Base-by-base conservation (phyloP, 2,888 invertebrate genomes). In the Andrena fulva region DNA sequence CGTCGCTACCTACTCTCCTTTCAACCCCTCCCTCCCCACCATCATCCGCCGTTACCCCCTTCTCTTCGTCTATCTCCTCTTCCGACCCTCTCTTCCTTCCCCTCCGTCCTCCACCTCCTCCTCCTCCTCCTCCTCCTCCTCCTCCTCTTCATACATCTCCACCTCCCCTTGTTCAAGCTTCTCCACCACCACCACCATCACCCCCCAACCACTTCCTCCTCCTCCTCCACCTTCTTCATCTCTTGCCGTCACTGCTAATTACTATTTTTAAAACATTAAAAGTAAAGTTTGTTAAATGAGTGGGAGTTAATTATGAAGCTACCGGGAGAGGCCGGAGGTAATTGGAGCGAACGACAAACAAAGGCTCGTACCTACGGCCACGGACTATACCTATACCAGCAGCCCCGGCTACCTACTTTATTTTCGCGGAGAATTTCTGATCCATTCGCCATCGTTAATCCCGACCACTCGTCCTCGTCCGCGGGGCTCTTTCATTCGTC, bases 191-290 rank as follows among this genome's bases (percentile, higher is more conserved):
- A 24, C 20, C 56, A 62, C 52, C 68, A 73, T 52, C 77, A 56
- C 31, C 68, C 59, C 33, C 42, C 64, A 42, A 48, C 69, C 62
- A 70, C 80, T 74, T 63, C 68, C 63, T 74, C 82, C 83, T 66
- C 77, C 71, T 31, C 83, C 80, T 88, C 78, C 76, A 77, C 87
- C 89, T 86, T 85, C 87, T 81, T 86, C 90, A 83, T 88, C 89
- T 89, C 91, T 91, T 89, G 89, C 90, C 90, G 91, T 91, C 90
- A 90, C 91, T 92, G 93, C 93, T 93, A 93, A 93, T 93, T 93
- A 93, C 93, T 93, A 93, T 93, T 93, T 93, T 93, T 93, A 92
- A 93, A 93, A 93, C 93, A 93, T 93, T 93, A 93, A 93, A 93
- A 93, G 92, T 93, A 93, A 93, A 93, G 93, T 93, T 93, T 93